Evolutionary conservation across 1,140 invertebrate genomes (phyloP).

Genomic region (Apis mellifera): Amel_HAv3.1 CM009931.2:17799001-17799500

Average conservation of each 20-base stretch:
- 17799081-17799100: not conserved
- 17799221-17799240: constrained; percentile 80
- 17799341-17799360: constrained; percentile 75
- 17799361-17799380: constrained; percentile 79
- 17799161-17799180: constrained; percentile 38
- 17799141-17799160: constrained; percentile 50
- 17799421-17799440: constrained; percentile 56
- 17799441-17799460: constrained; percentile 25
- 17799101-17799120: not conserved
- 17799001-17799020: too few relatives aligned
- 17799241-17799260: constrained; percentile 81
- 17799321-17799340: constrained; percentile 72
- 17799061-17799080: constrained; percentile 18
- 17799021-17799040: not conserved
- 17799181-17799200: constrained; percentile 67
- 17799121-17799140: constrained; percentile 30
- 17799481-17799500: constrained; percentile 56
- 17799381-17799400: constrained; percentile 82
- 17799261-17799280: constrained; percentile 82
- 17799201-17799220: constrained; percentile 75
- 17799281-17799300: constrained; percentile 77
- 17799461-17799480: constrained; percentile 42
- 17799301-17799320: constrained; percentile 74
- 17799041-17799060: not conserved
- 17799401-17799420: constrained; percentile 72